Base-by-base conservation (phyloP, 2,888 invertebrate genomes). In the Hypomecis atomaria region DNA sequence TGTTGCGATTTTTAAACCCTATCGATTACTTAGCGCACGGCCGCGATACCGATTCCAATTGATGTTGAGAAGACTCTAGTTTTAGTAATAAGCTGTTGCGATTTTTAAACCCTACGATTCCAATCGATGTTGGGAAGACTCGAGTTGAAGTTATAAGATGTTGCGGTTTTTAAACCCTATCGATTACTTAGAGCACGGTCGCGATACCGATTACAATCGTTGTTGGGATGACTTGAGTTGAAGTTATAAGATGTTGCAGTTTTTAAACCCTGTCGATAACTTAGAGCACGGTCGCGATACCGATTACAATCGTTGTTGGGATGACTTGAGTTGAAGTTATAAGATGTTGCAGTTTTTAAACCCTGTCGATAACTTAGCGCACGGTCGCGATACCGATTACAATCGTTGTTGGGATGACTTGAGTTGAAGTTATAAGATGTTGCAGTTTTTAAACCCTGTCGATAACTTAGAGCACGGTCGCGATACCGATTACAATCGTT, bases 271-370 rank as follows among this genome's bases (percentile, higher is more conserved):
- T n/a, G n/a, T n/a, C n/a, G n/a, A n/a, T n/a, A n/a, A n/a, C n/a
- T 40, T 56, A 34, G n/a, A 23, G 59, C 59, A 56, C 59, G n/a
- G n/a, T n/a, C n/a, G n/a, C 48, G 36, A 55, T 63, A 44, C 23
- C 49, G 13, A 34, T 10, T 44, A 37, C 9, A 45, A 59, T 54
- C 48, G 63, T 34, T 54, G 48, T 55, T 50, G 48, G 34, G 53
- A 64, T 45, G 34, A 33, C 44, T 11, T 6, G 37, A 38, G 13
- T 59, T 23, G 8, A 47, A 59, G 23, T 23, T 23, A 23, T 23
- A 3, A 23, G 23, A 23, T 23, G 23, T 23, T 23, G 23, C 23
- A 3, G 3, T 23, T 23, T 23, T 23, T 23, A 23, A 23, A 23
- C n/a, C n/a, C n/a, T n/a, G n/a, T n/a, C n/a, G n/a, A n/a, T n/a